Evolutionary conservation across 1,140 invertebrate genomes (phyloP).

Genomic region (Elymnias hypermnestra): DNA sequence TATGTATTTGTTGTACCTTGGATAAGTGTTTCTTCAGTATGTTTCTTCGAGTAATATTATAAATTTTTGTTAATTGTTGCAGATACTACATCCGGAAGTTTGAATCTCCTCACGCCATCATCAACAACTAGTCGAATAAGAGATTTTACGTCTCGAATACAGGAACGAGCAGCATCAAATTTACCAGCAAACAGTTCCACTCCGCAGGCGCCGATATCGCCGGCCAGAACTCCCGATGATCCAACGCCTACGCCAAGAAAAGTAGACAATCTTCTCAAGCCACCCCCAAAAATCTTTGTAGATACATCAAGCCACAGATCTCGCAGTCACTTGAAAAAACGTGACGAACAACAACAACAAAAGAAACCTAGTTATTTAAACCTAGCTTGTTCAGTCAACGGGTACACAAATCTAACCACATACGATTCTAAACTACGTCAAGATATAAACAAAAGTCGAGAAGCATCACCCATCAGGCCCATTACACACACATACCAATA

Average conservation of each 20-base stretch:
- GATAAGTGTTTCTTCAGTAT: too few relatives aligned
- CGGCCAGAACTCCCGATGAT: constrained; percentile 50
- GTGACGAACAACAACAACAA: constrained; percentile 50
- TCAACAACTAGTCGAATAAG: constrained; percentile 77
- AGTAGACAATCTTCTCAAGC: constrained; percentile 58
- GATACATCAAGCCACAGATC: constrained; percentile 58
- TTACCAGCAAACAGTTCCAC: constrained; percentile 37
- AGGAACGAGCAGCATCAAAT: constrained; percentile 66
- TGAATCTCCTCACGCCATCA: constrained; percentile 77
- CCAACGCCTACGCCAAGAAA: constrained; percentile 49
- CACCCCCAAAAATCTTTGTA: constrained; percentile 56
- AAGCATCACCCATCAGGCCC: constrained; percentile 81
- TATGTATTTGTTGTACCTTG: too few relatives aligned
- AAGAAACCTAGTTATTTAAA: constrained; percentile 88
- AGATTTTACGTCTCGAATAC: constrained; percentile 77
- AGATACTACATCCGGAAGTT: constrained; percentile 76
- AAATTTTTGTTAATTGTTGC: constrained; percentile 32
- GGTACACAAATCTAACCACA: constrained; percentile 89
- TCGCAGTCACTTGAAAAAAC: constrained; percentile 52
- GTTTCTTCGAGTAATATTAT: neutral
- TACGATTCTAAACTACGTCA: constrained; percentile 87
- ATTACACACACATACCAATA: constrained; percentile 76
- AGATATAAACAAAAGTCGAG: constrained; percentile 80
- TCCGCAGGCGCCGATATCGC: constrained; percentile 38
- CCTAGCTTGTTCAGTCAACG: constrained; percentile 92